Percentiles rank a stretch among this genome's conserved stretches.
phyloP scores from a whole-genome alignment of 1,140 invertebrate genomes.

The Radopholus similis region DNA sequence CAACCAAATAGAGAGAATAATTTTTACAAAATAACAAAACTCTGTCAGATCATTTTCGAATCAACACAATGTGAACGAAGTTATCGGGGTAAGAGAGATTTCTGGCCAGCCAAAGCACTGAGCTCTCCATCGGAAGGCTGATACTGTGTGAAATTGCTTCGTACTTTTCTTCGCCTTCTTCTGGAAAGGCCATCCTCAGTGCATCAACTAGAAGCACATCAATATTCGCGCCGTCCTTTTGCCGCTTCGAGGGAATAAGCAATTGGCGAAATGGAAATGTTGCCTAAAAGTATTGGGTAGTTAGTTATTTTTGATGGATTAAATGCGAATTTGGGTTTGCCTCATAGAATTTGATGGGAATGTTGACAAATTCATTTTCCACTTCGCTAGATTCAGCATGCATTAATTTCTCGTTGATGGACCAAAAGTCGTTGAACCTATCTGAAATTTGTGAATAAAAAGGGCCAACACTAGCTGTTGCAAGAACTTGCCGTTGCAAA shows the following conservation, averaged over 20 bases:
- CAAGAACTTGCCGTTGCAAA: slow-evolving; percentile 80
- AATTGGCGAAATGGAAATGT: slow-evolving; percentile 17
- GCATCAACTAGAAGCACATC: slow-evolving; percentile 12
- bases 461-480: neutral
- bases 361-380: slow-evolving; percentile 65
- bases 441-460: slow-evolving; percentile 66
- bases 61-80: slow-evolving; percentile 74
- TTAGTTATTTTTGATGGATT: slow-evolving; percentile 68
- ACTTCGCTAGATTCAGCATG: slow-evolving; percentile 65
- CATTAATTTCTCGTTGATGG: slow-evolving; percentile 89
- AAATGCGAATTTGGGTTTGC: slow-evolving; percentile 65
- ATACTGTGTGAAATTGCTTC: slow-evolving; percentile 83
- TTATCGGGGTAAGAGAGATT: slow-evolving; percentile 97
- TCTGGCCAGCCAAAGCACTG: slow-evolving; percentile 92
- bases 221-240: slow-evolving; percentile 63
- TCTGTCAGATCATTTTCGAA: neutral
- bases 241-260: slow-evolving; percentile 19
- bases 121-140: slow-evolving; percentile 78
- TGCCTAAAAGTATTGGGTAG: slow-evolving; percentile 71
- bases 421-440: slow-evolving; percentile 99
- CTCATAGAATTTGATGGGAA: slow-evolving; percentile 46
- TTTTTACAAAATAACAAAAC: neutral
- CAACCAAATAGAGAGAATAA: neutral
- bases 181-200: slow-evolving; percentile 27
- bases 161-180: slow-evolving; percentile 17